These are phyloP conservation scores for Polyploca ridens DNA, from an alignment of 2,888 invertebrate species.

Conservation along the genomic window DNA sequence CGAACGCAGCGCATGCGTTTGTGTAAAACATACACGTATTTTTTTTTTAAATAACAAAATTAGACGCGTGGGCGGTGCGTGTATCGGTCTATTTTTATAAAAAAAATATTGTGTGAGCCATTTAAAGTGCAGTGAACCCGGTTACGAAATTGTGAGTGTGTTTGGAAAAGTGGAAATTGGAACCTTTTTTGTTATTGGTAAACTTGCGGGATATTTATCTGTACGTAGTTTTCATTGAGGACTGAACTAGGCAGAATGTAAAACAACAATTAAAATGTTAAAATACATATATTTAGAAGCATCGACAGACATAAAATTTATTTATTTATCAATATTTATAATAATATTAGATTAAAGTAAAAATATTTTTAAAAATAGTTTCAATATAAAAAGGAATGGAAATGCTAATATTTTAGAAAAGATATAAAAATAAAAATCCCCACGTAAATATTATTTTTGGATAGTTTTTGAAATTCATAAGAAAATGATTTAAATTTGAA, in stretches of 20 bases:
- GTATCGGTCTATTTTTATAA: slow-evolving; percentile 60
- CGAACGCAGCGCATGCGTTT: slow-evolving; percentile 61
- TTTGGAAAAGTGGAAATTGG: slow-evolving; percentile 40
- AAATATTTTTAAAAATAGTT: no score
- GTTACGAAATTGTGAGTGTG: slow-evolving; percentile 24
- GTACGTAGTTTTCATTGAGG: slow-evolving; percentile 2
- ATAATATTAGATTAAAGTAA: no score
- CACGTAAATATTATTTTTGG: no score
- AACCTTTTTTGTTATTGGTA: slow-evolving; percentile 23
- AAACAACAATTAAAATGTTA: background rate
- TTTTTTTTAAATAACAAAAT: slow-evolving; percentile 44
- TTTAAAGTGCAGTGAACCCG: slow-evolving; percentile 75
- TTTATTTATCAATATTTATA: no score
- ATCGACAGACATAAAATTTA: background rate
- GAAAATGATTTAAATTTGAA: no score
- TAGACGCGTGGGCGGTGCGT: slow-evolving; percentile 49
- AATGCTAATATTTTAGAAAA: no score
- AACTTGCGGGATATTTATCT: slow-evolving; percentile 26
- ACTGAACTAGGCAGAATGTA: background rate
- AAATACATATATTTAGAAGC: background rate
- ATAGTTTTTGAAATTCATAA: no score
- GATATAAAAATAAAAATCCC: no score
- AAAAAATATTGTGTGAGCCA: slow-evolving; percentile 47
- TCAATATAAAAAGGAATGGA: no score
- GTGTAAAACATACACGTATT: slow-evolving; percentile 19